These are phyloP conservation scores for Zoanthus sansibaricus DNA, from an alignment of 92 coral and sea anemone genomes.

Conservation along the genomic window DNA sequence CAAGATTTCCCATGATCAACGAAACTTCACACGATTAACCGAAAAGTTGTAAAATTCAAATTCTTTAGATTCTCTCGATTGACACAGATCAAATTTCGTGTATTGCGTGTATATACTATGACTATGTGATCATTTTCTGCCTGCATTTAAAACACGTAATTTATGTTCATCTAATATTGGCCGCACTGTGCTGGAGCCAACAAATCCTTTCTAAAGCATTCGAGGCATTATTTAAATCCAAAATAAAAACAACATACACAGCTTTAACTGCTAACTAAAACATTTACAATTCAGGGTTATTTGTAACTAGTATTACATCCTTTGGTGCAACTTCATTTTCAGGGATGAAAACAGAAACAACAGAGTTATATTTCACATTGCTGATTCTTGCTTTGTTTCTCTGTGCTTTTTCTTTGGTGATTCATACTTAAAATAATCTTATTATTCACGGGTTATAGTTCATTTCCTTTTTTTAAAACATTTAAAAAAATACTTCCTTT, in stretches of 20 bases:
- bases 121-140: neutral
- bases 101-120: neutral
- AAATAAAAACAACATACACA: constrained; percentile 5
- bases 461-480: no score
- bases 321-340: no score
- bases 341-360: no score
- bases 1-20: neutral
- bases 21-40: constrained; percentile 17
- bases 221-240: neutral
- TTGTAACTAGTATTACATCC: neutral
- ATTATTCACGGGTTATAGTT: no score
- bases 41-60: neutral
- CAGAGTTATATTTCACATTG: no score
- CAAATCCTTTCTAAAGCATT: neutral
- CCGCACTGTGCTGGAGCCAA: neutral
- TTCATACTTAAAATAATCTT: no score
- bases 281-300: constrained; percentile 15
- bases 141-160: neutral
- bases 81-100: constrained; percentile 8
- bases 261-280: constrained; percentile 7
- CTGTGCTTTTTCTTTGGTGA: no score
- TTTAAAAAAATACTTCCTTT: no score
- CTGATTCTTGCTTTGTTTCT: no score
- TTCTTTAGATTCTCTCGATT: constrained; percentile 27
- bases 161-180: neutral